A percentile compares a stretch with the other conserved stretches of the same genome.
These are phyloP conservation scores for Ancistrus triradiatus DNA, from an alignment of 2,113 vertebrate genomes.

Conservation along the genomic window DNA sequence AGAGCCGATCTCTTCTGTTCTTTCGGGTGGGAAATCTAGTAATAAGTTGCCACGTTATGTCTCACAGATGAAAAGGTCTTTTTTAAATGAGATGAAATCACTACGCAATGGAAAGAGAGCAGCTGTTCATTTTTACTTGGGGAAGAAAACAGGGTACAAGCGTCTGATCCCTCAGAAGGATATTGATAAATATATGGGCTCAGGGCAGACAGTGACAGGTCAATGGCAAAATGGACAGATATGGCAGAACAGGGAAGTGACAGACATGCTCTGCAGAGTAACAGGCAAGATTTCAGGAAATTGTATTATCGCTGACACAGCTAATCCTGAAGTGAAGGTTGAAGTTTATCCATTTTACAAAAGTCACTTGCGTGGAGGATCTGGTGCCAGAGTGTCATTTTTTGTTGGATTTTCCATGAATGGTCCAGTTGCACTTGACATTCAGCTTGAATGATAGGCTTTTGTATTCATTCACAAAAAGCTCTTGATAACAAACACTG, in stretches of 20 bases:
- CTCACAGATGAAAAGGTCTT: constrained; percentile 51
- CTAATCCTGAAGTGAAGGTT: constrained; percentile 38
- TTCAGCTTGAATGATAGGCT: constrained; percentile 15
- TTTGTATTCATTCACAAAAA: too few relatives aligned
- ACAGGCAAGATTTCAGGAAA: constrained; percentile 27
- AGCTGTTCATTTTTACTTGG: constrained; percentile 58
- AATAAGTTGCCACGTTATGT: constrained; percentile 35
- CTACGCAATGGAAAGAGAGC: constrained; percentile 52
- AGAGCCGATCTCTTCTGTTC: too few relatives aligned
- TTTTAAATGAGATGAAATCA: constrained; percentile 46
- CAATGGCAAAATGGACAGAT: constrained; percentile 54
- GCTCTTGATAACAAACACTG: too few relatives aligned
- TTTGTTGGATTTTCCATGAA: constrained; percentile 61
- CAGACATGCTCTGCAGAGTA: constrained; percentile 47
- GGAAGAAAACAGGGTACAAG: constrained; percentile 49
- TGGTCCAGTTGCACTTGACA: constrained; percentile 60
- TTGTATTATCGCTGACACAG: constrained; percentile 39
- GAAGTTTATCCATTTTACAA: constrained; percentile 52
- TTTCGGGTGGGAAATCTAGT: not conserved
- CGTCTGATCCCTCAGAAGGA: constrained; percentile 44
- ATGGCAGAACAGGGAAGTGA: constrained; percentile 50
- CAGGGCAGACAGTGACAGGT: constrained; percentile 31
- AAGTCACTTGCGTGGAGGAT: constrained; percentile 46
- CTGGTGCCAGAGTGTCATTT: constrained; percentile 50
- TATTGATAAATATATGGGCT: constrained; percentile 16